A percentile compares a stretch with the other conserved stretches of the same genome.
Evolutionary conservation across 2,113 vertebrate species (phyloP).

Genomic region (Platichthys stellatus): DNA sequence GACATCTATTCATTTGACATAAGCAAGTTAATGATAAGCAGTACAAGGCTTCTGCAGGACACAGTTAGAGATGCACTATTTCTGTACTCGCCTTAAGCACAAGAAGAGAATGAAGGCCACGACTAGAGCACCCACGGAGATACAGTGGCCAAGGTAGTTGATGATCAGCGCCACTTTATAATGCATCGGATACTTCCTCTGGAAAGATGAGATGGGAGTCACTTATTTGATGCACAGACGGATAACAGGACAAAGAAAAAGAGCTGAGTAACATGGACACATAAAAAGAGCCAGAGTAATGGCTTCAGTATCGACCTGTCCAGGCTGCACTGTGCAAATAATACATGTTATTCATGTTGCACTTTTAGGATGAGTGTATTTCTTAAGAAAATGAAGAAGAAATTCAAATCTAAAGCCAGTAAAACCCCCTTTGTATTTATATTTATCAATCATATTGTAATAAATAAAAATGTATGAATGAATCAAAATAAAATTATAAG

Average conservation of each 20-base stretch:
- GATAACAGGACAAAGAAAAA: constrained; percentile 7
- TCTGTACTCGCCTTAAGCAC: constrained; percentile 91
- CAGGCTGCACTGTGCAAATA: background rate
- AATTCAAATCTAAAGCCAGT: too few relatives aligned
- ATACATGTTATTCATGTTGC: too few relatives aligned
- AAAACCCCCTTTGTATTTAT: too few relatives aligned
- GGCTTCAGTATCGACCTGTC: background rate
- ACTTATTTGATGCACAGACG: constrained; percentile 40
- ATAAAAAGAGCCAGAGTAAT: background rate
- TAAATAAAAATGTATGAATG: too few relatives aligned
- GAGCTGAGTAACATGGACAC: background rate
- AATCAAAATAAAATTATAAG: too few relatives aligned
- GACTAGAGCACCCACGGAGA: constrained; percentile 92
- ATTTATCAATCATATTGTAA: too few relatives aligned
- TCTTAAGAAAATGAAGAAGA: too few relatives aligned
- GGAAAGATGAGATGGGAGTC: constrained; percentile 70
- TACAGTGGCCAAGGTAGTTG: constrained; percentile 98
- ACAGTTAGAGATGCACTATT: constrained; percentile 58
- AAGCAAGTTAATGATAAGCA: constrained; percentile 62
- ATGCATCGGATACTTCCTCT: constrained; percentile 93
- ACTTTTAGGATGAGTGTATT: too few relatives aligned
- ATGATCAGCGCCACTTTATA: constrained; percentile 95
- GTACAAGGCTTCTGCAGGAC: constrained; percentile 29
- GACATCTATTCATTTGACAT: constrained; percentile 55
- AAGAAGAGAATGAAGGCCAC: constrained; percentile 97